A percentile compares a stretch with the other conserved stretches of the same genome.
Conservation (phyloP, 2,888 invertebrate genomes). For the Drosophila meridionalis region DNA sequence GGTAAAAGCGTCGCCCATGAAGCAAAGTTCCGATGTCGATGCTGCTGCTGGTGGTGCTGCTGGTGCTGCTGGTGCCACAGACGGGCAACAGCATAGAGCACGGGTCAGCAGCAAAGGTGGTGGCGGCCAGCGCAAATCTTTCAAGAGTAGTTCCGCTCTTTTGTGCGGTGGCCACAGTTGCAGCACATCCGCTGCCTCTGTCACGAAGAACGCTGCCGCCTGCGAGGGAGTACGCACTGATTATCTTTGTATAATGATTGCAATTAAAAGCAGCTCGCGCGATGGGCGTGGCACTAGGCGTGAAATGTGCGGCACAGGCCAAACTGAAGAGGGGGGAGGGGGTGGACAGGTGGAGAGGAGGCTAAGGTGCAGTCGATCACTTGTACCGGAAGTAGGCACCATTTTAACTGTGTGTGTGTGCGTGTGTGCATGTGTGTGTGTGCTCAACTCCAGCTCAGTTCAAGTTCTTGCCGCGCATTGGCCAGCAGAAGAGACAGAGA, state of each 20-base stretch:
- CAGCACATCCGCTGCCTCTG: conserved; percentile 47
- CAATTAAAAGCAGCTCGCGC: conserved; percentile 51
- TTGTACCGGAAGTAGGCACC: conserved; percentile 58
- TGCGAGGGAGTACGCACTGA: conserved; percentile 31
- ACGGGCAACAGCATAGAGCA: conserved; percentile 35
- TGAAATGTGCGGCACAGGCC: conserved; percentile 65
- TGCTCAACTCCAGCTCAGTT: conserved; percentile 23
- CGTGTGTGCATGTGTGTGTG: not conserved
- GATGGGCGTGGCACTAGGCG: conserved; percentile 35
- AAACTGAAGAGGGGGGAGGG: conserved; percentile 10
- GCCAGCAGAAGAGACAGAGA: conserved; percentile 36
- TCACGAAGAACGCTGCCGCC: conserved; percentile 48
- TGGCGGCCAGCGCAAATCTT: conserved; percentile 77
- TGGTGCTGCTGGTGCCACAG: conserved; percentile 53
- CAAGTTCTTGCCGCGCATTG: conserved; percentile 66
- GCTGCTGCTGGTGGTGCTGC: conserved; percentile 53
- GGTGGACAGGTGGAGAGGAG: not conserved
- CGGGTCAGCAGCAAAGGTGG: conserved; percentile 53
- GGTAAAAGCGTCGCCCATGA: conserved; percentile 51
- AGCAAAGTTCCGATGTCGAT: conserved; percentile 62
- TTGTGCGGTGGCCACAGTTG: conserved; percentile 65
- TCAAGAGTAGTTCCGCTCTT: conserved; percentile 85
- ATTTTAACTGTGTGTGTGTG: conserved; percentile 47
- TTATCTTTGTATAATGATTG: conserved; percentile 46
- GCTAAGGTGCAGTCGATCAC: conserved; percentile 35